Evolutionary conservation across 2,888 invertebrate species (phyloP).

Genomic region (Drosophila flavopinicola): DNA sequence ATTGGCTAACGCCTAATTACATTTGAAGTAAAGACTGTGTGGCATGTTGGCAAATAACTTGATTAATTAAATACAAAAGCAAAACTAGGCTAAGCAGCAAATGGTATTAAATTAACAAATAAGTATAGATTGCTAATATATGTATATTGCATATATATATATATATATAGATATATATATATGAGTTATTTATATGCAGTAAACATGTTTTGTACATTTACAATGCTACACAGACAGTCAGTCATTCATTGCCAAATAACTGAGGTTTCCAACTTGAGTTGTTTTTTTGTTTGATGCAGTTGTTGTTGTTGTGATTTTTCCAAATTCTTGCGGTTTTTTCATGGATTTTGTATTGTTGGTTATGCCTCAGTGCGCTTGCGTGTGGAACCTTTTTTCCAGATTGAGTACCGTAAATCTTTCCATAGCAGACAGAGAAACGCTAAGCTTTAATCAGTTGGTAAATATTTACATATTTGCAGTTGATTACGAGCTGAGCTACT

Average conservation of each 20-base stretch:
- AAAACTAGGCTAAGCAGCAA: constrained; percentile 35
- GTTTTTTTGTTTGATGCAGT: no score
- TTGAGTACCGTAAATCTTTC: constrained; percentile 52
- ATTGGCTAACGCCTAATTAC: constrained; percentile 46
- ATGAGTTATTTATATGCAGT: constrained; percentile 27
- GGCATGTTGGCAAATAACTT: constrained; percentile 41
- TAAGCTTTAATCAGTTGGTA: constrained; percentile 61
- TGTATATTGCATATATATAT: no score
- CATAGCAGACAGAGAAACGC: constrained; percentile 24
- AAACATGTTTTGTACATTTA: constrained; percentile 67
- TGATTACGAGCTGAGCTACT: constrained; percentile 31
- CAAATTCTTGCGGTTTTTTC: constrained; percentile 48
- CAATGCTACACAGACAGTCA: constrained; percentile 22
- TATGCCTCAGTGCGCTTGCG: constrained; percentile 54
- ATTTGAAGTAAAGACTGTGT: constrained; percentile 32
- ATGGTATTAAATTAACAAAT: constrained; percentile 25
- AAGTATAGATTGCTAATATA: constrained; percentile 26
- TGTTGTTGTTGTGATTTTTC: no score
- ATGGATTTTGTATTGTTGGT: constrained; percentile 12
- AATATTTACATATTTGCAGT: constrained; percentile 61
- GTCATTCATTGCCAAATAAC: constrained; percentile 70
- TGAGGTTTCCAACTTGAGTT: constrained; percentile 38
- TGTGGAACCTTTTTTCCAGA: constrained; percentile 36
- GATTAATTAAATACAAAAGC: constrained; percentile 34
- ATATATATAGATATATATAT: constrained; percentile 2